These are phyloP conservation scores for Musca vetustissima DNA, from an alignment of 1,140 invertebrate genomes.

Conservation along the genomic window DNA sequence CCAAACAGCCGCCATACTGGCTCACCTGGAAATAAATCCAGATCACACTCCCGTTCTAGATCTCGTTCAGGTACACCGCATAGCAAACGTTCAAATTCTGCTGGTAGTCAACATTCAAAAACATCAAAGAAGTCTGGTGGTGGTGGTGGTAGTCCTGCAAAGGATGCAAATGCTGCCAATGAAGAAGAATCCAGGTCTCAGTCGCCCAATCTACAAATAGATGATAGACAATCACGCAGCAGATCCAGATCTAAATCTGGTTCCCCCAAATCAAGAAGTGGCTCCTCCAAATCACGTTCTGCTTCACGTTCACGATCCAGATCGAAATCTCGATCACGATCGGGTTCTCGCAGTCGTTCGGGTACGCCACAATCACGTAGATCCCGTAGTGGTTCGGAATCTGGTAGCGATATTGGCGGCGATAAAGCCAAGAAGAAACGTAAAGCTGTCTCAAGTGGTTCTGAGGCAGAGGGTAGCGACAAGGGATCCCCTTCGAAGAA, in stretches of 20 bases:
- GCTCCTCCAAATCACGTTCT: constrained; percentile 53
- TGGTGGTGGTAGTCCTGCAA: constrained; percentile 28
- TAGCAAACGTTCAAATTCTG: constrained; percentile 28
- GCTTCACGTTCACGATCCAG: constrained; percentile 38
- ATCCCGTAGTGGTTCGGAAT: constrained; percentile 49
- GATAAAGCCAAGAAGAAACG: constrained; percentile 38
- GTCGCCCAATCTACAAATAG: constrained; percentile 56
- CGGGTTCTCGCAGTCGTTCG: constrained; percentile 36
- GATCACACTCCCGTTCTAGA: constrained; percentile 21
- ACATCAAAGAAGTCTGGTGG: constrained; percentile 24
- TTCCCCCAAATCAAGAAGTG: constrained; percentile 56
- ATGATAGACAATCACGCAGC: constrained; percentile 50
- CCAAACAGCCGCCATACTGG: constrained; percentile 32
- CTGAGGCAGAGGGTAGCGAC: constrained; percentile 18
- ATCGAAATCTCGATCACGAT: constrained; percentile 37
- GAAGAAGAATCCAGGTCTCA: constrained; percentile 53
- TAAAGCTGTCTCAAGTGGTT: constrained; percentile 38
- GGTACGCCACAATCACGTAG: constrained; percentile 34
- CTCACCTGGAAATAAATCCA: constrained; percentile 33
- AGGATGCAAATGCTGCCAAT: constrained; percentile 21
- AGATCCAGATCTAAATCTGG: constrained; percentile 35
- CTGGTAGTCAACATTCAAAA: constrained; percentile 26
- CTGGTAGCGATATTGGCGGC: constrained; percentile 53
- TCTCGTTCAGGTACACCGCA: constrained; percentile 30
- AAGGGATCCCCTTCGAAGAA: constrained; percentile 44